These are phyloP conservation scores for Drosophila parvula DNA, from an alignment of 1,140 invertebrate genomes.

Conservation along the genomic window DNA sequence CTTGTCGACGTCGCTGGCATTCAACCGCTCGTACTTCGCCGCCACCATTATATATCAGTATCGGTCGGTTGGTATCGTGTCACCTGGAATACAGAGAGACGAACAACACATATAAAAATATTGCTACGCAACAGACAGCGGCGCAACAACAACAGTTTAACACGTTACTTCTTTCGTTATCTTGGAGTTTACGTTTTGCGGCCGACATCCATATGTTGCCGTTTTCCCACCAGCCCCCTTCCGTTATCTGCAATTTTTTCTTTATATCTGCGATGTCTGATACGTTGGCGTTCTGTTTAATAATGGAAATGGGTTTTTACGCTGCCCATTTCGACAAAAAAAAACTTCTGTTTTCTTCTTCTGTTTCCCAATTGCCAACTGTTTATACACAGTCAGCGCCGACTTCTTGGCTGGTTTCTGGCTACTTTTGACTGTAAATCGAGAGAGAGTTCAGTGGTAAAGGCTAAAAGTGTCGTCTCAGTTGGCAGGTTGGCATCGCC, in stretches of 20 bases:
- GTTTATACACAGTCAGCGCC: conserved; percentile 63
- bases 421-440: conserved; percentile 15
- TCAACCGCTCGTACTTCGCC: conserved; percentile 71
- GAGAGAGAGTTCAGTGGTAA: neutral
- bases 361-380: conserved; percentile 57
- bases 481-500: neutral
- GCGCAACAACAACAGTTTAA: conserved; percentile 16
- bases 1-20: conserved; percentile 26
- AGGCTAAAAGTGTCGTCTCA: neutral
- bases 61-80: conserved; percentile 28
- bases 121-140: conserved; percentile 14
- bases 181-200: conserved; percentile 30
- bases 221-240: neutral
- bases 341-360: conserved; percentile 31
- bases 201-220: conserved; percentile 38
- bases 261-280: conserved; percentile 18
- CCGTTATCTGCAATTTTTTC: conserved; percentile 9
- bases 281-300: conserved; percentile 25
- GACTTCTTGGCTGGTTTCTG: conserved; percentile 19
- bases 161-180: conserved; percentile 40
- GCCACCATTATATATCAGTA: conserved; percentile 64
- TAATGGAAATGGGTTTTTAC: conserved; percentile 35
- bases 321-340: conserved; percentile 36
- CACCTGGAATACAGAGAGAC: conserved; percentile 1
- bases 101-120: conserved; percentile 5